phyloP scores from a whole-genome alignment of 2,113 vertebrate species.

The Jacana jacana region DNA sequence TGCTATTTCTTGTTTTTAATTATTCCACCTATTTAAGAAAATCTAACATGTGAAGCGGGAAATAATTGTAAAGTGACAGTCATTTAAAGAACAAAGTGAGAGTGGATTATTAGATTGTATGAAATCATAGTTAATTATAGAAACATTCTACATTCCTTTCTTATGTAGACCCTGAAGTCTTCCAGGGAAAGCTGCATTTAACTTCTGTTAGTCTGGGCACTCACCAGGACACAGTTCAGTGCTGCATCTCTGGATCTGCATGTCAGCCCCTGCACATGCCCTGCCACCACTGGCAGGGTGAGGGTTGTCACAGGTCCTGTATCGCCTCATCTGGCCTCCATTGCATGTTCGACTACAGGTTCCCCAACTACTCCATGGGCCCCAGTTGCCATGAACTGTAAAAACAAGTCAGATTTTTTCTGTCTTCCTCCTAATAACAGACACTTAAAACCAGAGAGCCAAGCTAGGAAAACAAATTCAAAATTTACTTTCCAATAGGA shows the following conservation, averaged over 20 bases:
- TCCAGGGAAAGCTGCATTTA: not conserved
- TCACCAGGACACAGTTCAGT: slow-evolving; percentile 84
- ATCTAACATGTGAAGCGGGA: not conserved
- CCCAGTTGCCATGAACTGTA: slow-evolving; percentile 91
- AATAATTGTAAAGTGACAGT: not conserved
- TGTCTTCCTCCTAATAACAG: not conserved
- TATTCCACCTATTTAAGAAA: not conserved
- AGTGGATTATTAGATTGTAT: not conserved
- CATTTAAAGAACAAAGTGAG: not conserved
- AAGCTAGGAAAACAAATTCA: too few relatives aligned
- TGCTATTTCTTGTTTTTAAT: not conserved
- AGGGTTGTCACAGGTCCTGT: slow-evolving; percentile 91
- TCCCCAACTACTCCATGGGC: slow-evolving; percentile 91
- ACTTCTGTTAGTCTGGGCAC: not conserved
- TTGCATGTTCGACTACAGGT: slow-evolving; percentile 89
- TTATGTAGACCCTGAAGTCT: accelerated
- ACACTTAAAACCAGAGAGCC: not conserved
- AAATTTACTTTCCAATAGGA: too few relatives aligned
- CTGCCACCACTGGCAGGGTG: slow-evolving; percentile 84
- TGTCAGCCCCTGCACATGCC: slow-evolving; percentile 87
- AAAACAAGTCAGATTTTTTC: not conserved
- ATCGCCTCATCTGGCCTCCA: slow-evolving; percentile 85
- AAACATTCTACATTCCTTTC: not conserved
- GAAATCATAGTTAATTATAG: not conserved
- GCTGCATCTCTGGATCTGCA: slow-evolving; percentile 88